Conservation (phyloP, 2,113 vertebrate genomes). For the Caranx melampygus region DNA sequence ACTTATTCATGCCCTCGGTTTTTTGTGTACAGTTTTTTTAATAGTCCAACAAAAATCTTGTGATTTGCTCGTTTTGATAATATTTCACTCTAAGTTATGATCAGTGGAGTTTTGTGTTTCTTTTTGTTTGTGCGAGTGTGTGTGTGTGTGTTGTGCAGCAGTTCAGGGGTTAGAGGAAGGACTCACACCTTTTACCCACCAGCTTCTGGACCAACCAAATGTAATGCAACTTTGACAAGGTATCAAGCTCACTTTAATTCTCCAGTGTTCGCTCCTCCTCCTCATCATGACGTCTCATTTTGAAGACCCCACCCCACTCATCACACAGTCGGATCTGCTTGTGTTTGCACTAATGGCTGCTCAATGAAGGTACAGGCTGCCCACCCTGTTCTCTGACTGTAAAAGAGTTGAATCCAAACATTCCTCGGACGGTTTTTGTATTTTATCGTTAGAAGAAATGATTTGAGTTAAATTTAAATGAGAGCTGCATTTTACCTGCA, state of each 20-base stretch:
- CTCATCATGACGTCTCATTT: constrained; percentile 2
- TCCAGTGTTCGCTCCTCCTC: neutral
- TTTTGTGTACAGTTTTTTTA: constrained; percentile 63
- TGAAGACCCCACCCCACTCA: neutral
- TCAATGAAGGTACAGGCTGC: neutral
- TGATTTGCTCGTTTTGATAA: constrained; percentile 65
- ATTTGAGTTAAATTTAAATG: neutral
- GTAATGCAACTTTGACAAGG: constrained; percentile 1
- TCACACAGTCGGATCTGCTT: neutral
- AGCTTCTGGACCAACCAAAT: constrained; percentile 26
- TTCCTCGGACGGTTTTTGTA: neutral
- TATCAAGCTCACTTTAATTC: constrained; percentile 20
- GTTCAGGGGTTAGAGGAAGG: neutral
- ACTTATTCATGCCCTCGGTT: constrained; percentile 81
- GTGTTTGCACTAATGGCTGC: constrained; percentile 39
- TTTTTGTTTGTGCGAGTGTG: neutral
- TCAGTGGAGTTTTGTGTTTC: constrained; percentile 37
- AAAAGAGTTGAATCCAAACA: constrained; percentile 12
- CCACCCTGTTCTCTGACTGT: constrained; percentile 5
- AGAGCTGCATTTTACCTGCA: neutral
- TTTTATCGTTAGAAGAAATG: neutral
- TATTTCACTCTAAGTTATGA: constrained; percentile 71
- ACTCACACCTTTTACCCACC: constrained; percentile 27
- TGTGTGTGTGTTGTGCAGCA: constrained; percentile 46
- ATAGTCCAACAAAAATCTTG: constrained; percentile 63